Evolutionary conservation across 2,888 invertebrate species (phyloP).

Genomic region (Meta bourneti): DNA sequence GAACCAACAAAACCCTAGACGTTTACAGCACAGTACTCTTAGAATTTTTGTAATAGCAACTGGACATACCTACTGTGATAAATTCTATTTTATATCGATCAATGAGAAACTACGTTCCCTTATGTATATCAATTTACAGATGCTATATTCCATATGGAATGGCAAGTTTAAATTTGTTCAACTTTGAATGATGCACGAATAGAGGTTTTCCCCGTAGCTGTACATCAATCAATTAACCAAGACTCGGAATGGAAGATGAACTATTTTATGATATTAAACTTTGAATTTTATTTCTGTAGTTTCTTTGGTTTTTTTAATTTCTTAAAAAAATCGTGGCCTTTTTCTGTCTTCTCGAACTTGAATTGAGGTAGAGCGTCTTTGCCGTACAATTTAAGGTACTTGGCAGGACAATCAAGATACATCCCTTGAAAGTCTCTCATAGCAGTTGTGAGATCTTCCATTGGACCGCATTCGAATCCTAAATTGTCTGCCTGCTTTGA

Average conservation of each 20-base stretch:
- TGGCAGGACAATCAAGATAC: constrained; percentile 57
- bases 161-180: background rate
- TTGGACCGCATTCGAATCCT: constrained; percentile 19
- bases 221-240: no score
- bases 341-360: constrained; percentile 53
- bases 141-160: background rate
- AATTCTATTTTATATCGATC: no score
- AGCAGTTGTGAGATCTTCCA: constrained; percentile 47
- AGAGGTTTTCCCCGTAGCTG: background rate
- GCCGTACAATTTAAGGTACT: constrained; percentile 57
- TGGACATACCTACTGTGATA: no score
- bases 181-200: background rate
- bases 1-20: no score
- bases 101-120: no score
- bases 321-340: constrained; percentile 58
- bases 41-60: no score
- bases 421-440: constrained; percentile 60
- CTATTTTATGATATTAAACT: background rate
- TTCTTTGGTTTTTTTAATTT: constrained; percentile 32
- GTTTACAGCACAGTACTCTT: no score
- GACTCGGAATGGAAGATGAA: background rate
- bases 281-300: no score
- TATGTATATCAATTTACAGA: no score
- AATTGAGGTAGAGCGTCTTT: constrained; percentile 68
- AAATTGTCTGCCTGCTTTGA: constrained; percentile 42